Percentiles rank a stretch among this genome's conserved stretches.
Conservation (phyloP, 1,140 invertebrate species). For the Rhyzopertha dominica region DNA sequence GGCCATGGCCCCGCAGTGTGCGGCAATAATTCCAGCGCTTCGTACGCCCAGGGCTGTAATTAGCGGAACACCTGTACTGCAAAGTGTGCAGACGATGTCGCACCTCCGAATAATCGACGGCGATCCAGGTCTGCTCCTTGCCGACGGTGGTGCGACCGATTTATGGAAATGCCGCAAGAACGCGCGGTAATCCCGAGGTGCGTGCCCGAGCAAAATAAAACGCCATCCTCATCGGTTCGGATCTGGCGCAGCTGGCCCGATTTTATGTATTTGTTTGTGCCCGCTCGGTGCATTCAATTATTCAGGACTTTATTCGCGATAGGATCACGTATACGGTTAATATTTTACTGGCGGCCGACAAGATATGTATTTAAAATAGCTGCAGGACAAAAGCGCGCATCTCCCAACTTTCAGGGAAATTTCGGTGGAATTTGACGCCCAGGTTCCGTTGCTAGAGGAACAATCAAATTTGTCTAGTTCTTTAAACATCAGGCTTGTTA, state of each 20-base stretch:
- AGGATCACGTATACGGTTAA: slow-evolving; percentile 16
- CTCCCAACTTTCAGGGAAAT: no score
- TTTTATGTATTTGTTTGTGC: slow-evolving; percentile 10
- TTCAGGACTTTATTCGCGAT: slow-evolving; percentile 15
- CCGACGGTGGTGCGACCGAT: background rate
- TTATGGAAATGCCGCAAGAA: background rate
- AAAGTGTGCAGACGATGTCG: background rate
- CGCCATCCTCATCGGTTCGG: background rate
- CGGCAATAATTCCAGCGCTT: no score
- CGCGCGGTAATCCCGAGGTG: background rate
- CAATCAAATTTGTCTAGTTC: no score
- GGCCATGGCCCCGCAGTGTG: background rate
- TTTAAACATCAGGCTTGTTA: no score
- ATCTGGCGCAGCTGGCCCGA: background rate
- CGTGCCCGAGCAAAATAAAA: background rate
- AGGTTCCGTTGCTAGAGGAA: no score
- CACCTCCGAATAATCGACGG: background rate
- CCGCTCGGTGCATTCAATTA: slow-evolving; percentile 11
- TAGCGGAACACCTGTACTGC: slow-evolving; percentile 12
- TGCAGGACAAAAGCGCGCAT: no score
- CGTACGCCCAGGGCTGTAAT: slow-evolving; percentile 5
- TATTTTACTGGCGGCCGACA: slow-evolving; percentile 10
- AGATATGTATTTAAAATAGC: no score
- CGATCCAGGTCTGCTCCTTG: background rate
- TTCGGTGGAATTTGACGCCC: no score